Conservation (phyloP, 2,113 vertebrate species). For the Saimiri boliviensis region DNA sequence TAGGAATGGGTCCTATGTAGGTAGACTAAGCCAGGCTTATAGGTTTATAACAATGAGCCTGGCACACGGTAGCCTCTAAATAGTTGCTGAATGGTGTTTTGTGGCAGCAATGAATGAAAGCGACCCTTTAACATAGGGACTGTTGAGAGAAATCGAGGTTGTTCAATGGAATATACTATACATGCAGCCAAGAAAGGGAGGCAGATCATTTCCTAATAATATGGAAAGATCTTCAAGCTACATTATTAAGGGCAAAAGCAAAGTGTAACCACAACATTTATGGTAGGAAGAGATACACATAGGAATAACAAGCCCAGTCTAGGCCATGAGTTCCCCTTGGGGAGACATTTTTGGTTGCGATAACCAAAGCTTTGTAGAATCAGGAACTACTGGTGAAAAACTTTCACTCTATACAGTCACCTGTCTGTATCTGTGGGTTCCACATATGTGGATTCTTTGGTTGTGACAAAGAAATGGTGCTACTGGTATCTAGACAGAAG, state of each 20-base stretch:
- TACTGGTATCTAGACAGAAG: neutral
- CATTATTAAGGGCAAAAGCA: neutral
- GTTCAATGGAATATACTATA: neutral
- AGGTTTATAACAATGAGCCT: neutral
- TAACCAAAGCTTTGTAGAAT: neutral
- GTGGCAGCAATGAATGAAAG: neutral
- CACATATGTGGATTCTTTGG: neutral
- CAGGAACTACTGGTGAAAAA: neutral
- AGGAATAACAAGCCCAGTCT: neutral
- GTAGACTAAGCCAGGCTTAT: neutral
- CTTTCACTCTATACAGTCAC: neutral
- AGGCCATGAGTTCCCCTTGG: neutral
- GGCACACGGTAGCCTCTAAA: neutral
- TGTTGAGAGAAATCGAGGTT: neutral
- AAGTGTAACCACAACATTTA: neutral
- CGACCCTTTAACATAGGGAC: neutral
- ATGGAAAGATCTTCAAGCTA: neutral
- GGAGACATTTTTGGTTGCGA: neutral
- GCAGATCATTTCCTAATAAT: neutral
- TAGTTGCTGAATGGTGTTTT: neutral
- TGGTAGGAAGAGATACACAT: neutral
- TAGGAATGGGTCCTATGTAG: neutral
- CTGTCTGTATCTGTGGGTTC: neutral
- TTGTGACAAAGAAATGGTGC: too few species aligned
- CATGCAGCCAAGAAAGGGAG: neutral